Conservation (phyloP, 2,113 vertebrate species). For the Choloepus hoffmanni region DNA sequence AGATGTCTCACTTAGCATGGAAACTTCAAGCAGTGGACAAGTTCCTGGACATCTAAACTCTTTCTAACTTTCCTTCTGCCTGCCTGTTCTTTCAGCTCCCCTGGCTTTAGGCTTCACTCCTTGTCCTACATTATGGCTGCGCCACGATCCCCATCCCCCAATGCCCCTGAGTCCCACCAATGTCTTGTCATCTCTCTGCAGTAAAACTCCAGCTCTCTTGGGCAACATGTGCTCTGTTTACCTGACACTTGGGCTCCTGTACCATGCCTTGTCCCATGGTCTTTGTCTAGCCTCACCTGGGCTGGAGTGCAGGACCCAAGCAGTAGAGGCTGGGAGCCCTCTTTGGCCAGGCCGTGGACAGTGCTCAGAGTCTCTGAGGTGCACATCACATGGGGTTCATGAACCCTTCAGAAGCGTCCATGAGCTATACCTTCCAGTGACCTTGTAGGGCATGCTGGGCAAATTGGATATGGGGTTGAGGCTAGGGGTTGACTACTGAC, state of each 20-base stretch:
- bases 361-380: background rate
- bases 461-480: background rate
- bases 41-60: background rate
- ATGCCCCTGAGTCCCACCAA: background rate
- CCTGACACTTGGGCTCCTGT: fast-evolving
- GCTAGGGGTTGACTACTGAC: background rate
- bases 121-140: background rate
- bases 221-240: background rate
- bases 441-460: background rate
- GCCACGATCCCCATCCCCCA: fast-evolving
- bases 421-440: background rate
- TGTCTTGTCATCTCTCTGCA: background rate
- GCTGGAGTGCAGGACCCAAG: background rate
- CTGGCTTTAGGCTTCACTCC: background rate
- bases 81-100: background rate
- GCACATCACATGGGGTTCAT: background rate
- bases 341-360: background rate
- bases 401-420: background rate
- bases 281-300: background rate
- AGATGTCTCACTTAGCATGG: background rate
- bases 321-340: background rate
- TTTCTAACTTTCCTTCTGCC: background rate
- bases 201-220: background rate
- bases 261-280: background rate
- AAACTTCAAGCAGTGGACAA: background rate